Conservation (phyloP, 2,797 vertebrate genomes). For the Microctenopoma stevenorrisi region DNA sequence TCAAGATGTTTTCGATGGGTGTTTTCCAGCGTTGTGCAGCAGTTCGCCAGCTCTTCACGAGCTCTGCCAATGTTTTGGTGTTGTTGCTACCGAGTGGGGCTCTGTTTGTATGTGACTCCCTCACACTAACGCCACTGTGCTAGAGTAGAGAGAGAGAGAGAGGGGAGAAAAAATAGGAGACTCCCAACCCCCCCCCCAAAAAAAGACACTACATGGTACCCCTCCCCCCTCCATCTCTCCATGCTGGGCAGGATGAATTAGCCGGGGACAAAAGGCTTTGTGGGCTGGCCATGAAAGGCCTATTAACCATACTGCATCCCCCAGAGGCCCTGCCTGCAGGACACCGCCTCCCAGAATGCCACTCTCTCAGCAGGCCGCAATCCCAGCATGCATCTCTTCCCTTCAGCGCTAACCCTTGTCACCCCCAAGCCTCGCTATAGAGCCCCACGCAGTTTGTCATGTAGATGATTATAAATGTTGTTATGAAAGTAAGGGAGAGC, state of each 20-base stretch:
- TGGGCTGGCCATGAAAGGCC: slow-evolving; percentile 88
- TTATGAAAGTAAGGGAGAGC: slow-evolving; percentile 73
- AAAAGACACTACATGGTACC: slow-evolving; percentile 47
- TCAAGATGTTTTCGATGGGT: slow-evolving; percentile 48
- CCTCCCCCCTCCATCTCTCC: slow-evolving; percentile 71
- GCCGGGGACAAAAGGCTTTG: slow-evolving; percentile 86
- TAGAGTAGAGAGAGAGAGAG: slow-evolving; percentile 17
- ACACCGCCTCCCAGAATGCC: slow-evolving; percentile 86
- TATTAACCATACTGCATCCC: slow-evolving; percentile 90
- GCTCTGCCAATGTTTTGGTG: slow-evolving; percentile 70
- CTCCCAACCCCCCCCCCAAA: slow-evolving; percentile 63
- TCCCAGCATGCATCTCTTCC: slow-evolving; percentile 84
- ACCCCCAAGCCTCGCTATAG: slow-evolving; percentile 68
- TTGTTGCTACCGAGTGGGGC: slow-evolving; percentile 55
- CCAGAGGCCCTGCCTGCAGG: slow-evolving; percentile 89
- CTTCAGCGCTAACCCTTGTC: slow-evolving; percentile 80
- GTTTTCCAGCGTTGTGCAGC: slow-evolving; percentile 66
- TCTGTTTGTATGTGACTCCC: slow-evolving; percentile 61
- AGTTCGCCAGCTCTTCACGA: slow-evolving; percentile 52
- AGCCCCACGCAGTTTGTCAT: slow-evolving; percentile 81
- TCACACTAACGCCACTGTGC: slow-evolving; percentile 70
- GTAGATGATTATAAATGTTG: slow-evolving; percentile 81
- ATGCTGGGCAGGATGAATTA: slow-evolving; percentile 88
- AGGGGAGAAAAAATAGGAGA: slow-evolving; percentile 46
- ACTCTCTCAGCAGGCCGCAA: slow-evolving; percentile 82